Evolutionary conservation across 2,797 vertebrate species (phyloP).

Genomic region (Lithobates sylvaticus): DNA sequence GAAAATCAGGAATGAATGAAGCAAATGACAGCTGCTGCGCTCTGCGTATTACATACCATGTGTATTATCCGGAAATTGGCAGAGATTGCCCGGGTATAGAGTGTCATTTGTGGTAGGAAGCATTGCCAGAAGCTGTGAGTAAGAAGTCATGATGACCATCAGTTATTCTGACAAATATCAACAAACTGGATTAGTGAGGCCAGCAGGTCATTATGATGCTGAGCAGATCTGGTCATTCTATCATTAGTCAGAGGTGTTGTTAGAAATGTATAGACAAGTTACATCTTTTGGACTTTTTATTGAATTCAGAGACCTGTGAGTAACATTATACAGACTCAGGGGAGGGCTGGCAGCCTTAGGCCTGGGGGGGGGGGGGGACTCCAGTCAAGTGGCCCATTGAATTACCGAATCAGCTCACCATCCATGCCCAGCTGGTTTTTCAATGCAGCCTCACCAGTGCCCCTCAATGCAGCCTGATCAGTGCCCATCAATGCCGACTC

Average conservation of each 20-base stretch:
- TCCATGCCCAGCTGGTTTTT: no score
- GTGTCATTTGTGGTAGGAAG: slow-evolving; percentile 22
- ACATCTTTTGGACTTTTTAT: not conserved
- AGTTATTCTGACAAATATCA: slow-evolving; percentile 17
- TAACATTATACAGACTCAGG: no score
- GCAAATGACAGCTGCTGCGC: slow-evolving; percentile 41
- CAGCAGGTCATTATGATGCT: slow-evolving; percentile 1
- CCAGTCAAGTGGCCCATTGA: no score
- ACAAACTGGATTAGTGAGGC: slow-evolving; percentile 19
- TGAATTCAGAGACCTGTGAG: no score
- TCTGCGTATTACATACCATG: slow-evolving; percentile 12
- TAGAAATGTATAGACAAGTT: not conserved
- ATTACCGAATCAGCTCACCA: no score
- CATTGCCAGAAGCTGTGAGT: slow-evolving; percentile 10
- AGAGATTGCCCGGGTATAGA: slow-evolving; percentile 47
- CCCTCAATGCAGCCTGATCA: no score
- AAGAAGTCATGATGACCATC: slow-evolving; percentile 12
- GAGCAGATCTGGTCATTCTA: not conserved
- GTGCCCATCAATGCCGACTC: no score
- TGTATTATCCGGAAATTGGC: slow-evolving; percentile 44
- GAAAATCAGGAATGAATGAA: slow-evolving; percentile 52
- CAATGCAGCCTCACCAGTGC: no score
- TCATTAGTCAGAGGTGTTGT: not conserved
- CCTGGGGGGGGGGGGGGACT: no score
- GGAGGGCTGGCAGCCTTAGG: no score